Conservation (phyloP, 2,888 invertebrate genomes). For the Athrips mouffetella region DNA sequence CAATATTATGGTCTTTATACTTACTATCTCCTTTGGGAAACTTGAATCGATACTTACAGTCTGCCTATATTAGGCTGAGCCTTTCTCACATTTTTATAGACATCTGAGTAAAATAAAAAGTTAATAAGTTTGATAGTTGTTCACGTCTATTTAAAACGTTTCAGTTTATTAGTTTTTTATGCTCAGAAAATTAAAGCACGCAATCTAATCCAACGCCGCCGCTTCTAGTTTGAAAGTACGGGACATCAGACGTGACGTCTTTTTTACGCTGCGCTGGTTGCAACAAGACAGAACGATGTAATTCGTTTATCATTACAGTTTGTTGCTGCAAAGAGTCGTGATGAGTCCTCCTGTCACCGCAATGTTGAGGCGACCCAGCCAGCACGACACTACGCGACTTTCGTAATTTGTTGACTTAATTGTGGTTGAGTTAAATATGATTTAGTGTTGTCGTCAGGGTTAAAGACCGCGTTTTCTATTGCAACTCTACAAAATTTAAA, state of each 20-base stretch:
- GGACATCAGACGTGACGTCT: slow-evolving; percentile 31
- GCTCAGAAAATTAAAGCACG: slow-evolving; percentile 17
- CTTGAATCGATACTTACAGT: too few relatives aligned
- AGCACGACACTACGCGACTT: slow-evolving; percentile 36
- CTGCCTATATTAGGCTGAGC: too few relatives aligned
- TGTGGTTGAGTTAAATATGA: slow-evolving; percentile 3
- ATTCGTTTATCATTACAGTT: slow-evolving; percentile 44
- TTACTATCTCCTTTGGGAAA: too few relatives aligned
- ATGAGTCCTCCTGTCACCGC: slow-evolving; percentile 44
- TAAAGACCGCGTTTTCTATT: background rate
- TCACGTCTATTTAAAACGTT: slow-evolving; percentile 2
- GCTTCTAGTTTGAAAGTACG: slow-evolving; percentile 25
- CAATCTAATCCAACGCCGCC: slow-evolving; percentile 16
- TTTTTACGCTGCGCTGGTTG: slow-evolving; percentile 23
- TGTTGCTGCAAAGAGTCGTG: slow-evolving; percentile 39
- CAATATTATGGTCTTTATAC: too few relatives aligned
- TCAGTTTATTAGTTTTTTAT: slow-evolving; percentile 4
- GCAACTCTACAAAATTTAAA: background rate
- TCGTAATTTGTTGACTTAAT: slow-evolving; percentile 29
- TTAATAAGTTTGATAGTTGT: slow-evolving; percentile 6
- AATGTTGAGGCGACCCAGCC: slow-evolving; percentile 40
- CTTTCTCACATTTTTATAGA: slow-evolving; percentile 3
- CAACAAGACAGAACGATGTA: slow-evolving; percentile 29
- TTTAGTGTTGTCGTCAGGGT: background rate
- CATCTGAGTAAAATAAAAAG: background rate